Evolutionary conservation across 2,888 invertebrate species (phyloP).

Genomic region (Cenopis cana): DNA sequence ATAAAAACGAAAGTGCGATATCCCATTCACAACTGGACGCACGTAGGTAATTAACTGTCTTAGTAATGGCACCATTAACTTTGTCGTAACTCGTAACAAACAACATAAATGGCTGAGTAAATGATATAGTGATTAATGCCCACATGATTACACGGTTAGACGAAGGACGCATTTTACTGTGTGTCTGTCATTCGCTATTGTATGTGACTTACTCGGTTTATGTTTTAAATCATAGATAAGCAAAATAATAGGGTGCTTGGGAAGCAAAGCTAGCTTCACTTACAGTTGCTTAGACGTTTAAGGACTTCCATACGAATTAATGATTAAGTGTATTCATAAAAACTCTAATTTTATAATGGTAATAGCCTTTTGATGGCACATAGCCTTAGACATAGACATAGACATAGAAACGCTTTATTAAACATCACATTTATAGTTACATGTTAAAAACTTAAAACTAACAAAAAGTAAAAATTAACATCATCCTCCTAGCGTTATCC

Average conservation of each 20-base stretch:
- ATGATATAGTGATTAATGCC: constrained; percentile 42
- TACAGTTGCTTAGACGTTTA: not conserved
- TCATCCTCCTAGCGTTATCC: no score
- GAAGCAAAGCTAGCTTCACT: constrained; percentile 11
- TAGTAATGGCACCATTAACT: constrained; percentile 39
- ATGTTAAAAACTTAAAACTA: no score
- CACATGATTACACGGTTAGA: constrained; percentile 34
- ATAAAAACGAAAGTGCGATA: constrained; percentile 30
- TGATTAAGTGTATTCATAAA: not conserved
- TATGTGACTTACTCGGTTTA: constrained; percentile 24
- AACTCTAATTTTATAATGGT: no score
- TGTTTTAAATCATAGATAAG: constrained; percentile 29
- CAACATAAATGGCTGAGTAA: constrained; percentile 32
- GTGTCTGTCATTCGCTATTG: constrained; percentile 34
- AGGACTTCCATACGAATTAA: not conserved
- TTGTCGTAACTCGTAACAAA: constrained; percentile 14
- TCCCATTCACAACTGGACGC: constrained; percentile 32
- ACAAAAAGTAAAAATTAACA: no score
- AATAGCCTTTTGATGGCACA: no score
- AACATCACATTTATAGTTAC: no score
- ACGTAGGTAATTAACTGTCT: constrained; percentile 41
- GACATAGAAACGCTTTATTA: no score
- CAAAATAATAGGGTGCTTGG: constrained; percentile 23
- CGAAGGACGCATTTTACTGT: constrained; percentile 39
- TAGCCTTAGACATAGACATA: no score